Base-by-base conservation (phyloP, 2,888 invertebrate genomes). In the Hypena proboscidalis region DNA sequence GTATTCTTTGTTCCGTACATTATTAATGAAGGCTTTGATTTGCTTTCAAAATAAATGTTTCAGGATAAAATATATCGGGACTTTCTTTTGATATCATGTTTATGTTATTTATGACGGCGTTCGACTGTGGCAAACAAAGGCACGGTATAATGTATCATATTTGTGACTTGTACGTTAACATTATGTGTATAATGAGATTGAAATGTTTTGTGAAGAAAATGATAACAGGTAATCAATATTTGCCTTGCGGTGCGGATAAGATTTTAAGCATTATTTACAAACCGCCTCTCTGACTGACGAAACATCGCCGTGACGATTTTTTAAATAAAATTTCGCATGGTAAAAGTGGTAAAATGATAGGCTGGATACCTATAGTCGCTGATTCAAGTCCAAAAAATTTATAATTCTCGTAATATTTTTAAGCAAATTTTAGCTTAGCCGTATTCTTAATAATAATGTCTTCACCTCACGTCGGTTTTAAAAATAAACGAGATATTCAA, bases 11-110 rank as follows among this genome's bases (percentile, higher is more conserved):
- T 51, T 35, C 48, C 17, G 32, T 40, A 41, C 41, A 54, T 58
- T 58, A 64, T 65, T 63, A 65, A 64, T 61, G 58, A 44, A 43
- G 9, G 23, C 27, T 52, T 58, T 58, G 41, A 56, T 64, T 57
- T 50, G 34, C 47, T 51, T 48, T 51, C 42, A 49, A 52, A 45
- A 58, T 68, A 70, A 77, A 77, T 76, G 75, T 80, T 74, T 81
- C 72, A 71, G 65, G 56, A 64, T 58, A 59, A 68, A 67, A 52
- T 47, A 53, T 67, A 61, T 67, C 38, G 38, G 25, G 47, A 47
- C 51, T 49, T 47, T 44, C 61, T 67, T n/a, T 67, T 66, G 62
- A 58, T 63, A 46, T 48, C 40, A 25, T 43, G 60, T 70, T 65
- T n/a, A n/a, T n/a, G 70, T 70, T 70, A 65, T 66, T 67, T 60